Evolutionary conservation across 2,888 invertebrate species (phyloP), one percentile per base, ranked within the genome.

Genomic region (Tachina grossa): DNA sequence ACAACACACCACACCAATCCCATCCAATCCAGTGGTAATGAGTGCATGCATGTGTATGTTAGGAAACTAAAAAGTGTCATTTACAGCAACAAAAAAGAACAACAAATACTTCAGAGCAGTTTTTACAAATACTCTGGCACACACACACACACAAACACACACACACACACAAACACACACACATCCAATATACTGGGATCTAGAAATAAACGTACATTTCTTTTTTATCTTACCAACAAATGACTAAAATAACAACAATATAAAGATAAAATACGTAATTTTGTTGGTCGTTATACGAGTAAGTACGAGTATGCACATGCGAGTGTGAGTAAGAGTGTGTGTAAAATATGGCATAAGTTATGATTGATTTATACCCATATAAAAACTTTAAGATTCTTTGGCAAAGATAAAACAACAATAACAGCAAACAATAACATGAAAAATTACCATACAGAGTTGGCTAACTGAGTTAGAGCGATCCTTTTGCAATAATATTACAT

Each of bases 321-420:
- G 51, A 16, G 47, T 9, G 2, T 43, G 22, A 43, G 43, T 53
- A 10, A 51, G 66, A 55, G n/a, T 51, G 19, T 45, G 65, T 39
- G 61, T 72, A 78, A 78, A 78, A 78, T 82, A 80, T 85, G 85
- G 72, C 85, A 85, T 66, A 83, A 85, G 83, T 85, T 85, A 85
- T 85, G 85, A 85, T 85, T 85, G 85, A 85, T 85, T 85, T 85
- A 85, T 80, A 76, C 49, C 79, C 85, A 80, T 85, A 85, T 79
- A 83, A 83, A 31, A 85, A 85, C 83, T 83, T 85, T 63, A 80
- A 85, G 85, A 83, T 85, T 16, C 55, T 76, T 83, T 85, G 53
- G 71, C 45, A 72, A 49, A 85, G 76, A 83, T 79, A 78, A 41
- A 83, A 76, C 65, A 53, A 69, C 43, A 78, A 69, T 61, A 72